A percentile compares a stretch with the other conserved stretches of the same genome.
phyloP scores from a whole-genome alignment of 30 jellyfish, hydroid and myxozoan genomes.

The Mastigias papua region DNA sequence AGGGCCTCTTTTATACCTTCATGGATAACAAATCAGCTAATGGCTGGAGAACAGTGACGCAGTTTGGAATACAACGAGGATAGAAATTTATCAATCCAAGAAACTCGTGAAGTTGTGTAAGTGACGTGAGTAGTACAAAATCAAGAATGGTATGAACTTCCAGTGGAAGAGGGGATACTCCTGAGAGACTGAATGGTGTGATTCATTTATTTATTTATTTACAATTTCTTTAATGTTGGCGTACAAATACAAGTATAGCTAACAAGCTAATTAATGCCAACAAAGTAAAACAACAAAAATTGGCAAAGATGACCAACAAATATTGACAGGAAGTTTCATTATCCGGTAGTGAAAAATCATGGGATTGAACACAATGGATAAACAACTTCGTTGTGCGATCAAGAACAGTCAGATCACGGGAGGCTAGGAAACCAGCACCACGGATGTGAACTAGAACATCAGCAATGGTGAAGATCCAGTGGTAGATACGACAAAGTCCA shows the following conservation, averaged over 20 bases:
- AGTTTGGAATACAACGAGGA: slow-evolving; percentile 61
- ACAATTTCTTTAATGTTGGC: too few relatives aligned
- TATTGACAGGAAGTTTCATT: not conserved
- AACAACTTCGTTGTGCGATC: not conserved
- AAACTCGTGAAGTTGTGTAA: slow-evolving; percentile 45
- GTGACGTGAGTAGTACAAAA: slow-evolving; percentile 32
- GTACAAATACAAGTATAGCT: too few relatives aligned
- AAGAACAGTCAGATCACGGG: not conserved
- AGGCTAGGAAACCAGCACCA: not conserved
- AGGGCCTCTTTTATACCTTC: too few relatives aligned
- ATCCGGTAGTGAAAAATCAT: not conserved
- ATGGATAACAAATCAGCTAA: slow-evolving; percentile 28
- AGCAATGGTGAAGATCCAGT: not conserved
- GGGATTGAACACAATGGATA: not conserved
- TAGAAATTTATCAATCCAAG: slow-evolving; percentile 54
- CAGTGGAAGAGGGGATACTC: slow-evolving; percentile 35
- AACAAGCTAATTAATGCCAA: too few relatives aligned
- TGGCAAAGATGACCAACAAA: not conserved
- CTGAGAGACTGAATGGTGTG: slow-evolving; percentile 36
- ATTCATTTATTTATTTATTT: too few relatives aligned
- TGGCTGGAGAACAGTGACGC: slow-evolving; percentile 53
- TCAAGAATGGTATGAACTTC: slow-evolving; percentile 30
- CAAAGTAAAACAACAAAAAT: too few relatives aligned
- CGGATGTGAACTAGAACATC: not conserved
- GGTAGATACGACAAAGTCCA: not conserved